Base-by-base conservation (phyloP, 2,888 invertebrate species). In the Ormia ochracea region DNA sequence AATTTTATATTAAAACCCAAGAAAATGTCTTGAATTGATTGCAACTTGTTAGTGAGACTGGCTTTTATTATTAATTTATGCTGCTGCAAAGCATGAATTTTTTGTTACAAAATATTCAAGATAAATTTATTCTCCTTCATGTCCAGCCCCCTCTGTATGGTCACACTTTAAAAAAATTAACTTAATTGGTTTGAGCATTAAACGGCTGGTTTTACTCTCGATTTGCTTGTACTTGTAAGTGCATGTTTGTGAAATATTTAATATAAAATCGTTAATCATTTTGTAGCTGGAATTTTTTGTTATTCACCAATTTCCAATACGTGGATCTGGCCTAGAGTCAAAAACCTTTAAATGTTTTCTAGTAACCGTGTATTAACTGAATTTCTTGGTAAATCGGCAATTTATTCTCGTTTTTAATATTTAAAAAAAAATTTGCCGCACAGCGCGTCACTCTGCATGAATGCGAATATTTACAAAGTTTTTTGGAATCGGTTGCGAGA, bases 31-130 rank as follows among this genome's bases (percentile, higher is more conserved):
- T 38, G 1, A 36, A 50, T 72, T 52, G 63, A 58, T 68, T 61
- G 56, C 52, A 45, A 31, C 48, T 63, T 63, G 68, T 50, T 76
- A 52, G 36, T 54, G 28, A 36, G 65, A 63, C 56, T 68, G 21
- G 56, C 33, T 52, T n/a, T n/a, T n/a, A 38, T 58, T 52, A 66
- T 43, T 50, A 68, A 76, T 68, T 68, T 68, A 68, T 76, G 41
- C 48, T 43, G 9, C 6, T 56, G 17, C 23, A 69, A n/a, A n/a
- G 63, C 45, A 26, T 50, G 12, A 66, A 50, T 58, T 56, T 68
- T 28, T 23, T 14, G 21, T 31, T 45, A 21, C 19, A n/a, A n/a
- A n/a, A n/a, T n/a, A n/a, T n/a, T n/a, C n/a, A n/a, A n/a, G 26
- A 59, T 36, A 43, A 78, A 78, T 66, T 66, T 28, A 52, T 61